Evolutionary conservation across 2,113 vertebrate genomes (phyloP).

Genomic region (Micromys minutus): DNA sequence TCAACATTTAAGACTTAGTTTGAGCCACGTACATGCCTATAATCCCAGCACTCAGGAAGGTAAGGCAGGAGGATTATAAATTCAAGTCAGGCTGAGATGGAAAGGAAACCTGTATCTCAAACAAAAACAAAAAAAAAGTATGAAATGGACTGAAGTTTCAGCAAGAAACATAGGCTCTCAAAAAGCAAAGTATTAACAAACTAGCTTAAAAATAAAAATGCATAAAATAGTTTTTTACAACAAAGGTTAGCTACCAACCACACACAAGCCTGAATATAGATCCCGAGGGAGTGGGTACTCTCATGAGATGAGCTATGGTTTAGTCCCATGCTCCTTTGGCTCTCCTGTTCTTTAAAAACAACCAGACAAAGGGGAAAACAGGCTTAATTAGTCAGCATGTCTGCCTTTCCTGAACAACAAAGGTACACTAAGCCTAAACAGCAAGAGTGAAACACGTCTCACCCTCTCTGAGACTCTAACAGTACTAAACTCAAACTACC

Average conservation of each 20-base stretch:
- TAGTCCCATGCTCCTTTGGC: neutral
- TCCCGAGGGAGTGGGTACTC: neutral
- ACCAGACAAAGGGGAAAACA: neutral
- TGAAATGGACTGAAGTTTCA: neutral
- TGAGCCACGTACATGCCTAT: neutral
- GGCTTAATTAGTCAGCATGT: slow-evolving; percentile 4
- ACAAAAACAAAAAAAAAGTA: neutral
- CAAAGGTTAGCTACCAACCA: neutral
- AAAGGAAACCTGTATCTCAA: neutral
- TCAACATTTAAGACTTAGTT: slow-evolving; percentile 44
- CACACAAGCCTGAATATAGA: neutral
- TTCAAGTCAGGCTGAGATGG: neutral
- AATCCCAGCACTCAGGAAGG: neutral
- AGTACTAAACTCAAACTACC: neutral
- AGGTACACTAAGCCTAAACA: neutral
- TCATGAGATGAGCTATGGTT: neutral
- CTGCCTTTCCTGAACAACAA: slow-evolving; percentile 33
- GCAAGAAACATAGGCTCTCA: slow-evolving; percentile 43
- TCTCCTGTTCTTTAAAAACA: slow-evolving; percentile 13
- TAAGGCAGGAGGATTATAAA: neutral
- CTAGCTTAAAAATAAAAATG: slow-evolving; percentile 5
- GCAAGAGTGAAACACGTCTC: slow-evolving; percentile 13
- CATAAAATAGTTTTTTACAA: slow-evolving; percentile 32
- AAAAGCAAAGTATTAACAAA: slow-evolving; percentile 7
- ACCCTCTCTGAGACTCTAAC: neutral